Base-by-base conservation (phyloP, 2,797 vertebrate genomes). In the Falco peregrinus region DNA sequence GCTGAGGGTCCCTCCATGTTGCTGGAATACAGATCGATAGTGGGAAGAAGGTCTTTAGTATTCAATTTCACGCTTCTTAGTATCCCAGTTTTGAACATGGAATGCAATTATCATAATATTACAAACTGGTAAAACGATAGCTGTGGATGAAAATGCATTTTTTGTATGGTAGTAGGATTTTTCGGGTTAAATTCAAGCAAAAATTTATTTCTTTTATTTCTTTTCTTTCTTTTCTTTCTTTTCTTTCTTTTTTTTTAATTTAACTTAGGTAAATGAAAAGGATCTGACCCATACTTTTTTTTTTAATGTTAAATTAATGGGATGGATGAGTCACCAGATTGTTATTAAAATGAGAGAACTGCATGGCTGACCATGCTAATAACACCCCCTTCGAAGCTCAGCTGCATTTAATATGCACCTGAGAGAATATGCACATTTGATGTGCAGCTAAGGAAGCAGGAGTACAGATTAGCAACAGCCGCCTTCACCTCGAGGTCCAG, bases 341-440 rank as follows among this genome's bases (percentile, higher is more conserved):
- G 86, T 90, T 96, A 93, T 85, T 92, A 83, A 95, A 95, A 90
- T 83, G 86, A 95, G 75, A 86, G 67, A 73, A 48, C 75, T 87
- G 88, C 90, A 83, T 92, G 92, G 71, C 75, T 94, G 93, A 43
- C 93, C 95, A 65, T 94, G 86, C 71, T 92, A 89, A 85, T 82
- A 89, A 54, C 50, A 70, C 48, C 59, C 29, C 13, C 50, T 75
- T 41, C 6, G 16, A 84, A 83, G 71, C 24, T 70, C 87, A 68
- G 67, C 56, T 63, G 86, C 8, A 5, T 84, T 93, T 68, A 60
- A 50, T 26, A 17, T 43, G 39, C 77, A 90, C 83, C 83, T 94
- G 80, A 77, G 60, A 87, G 77, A 54, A 5, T 19, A 53, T 13
- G 29, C 43, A 69, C 20, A 3, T 84, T 41, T 70, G 11, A 2